phyloP scores from a whole-genome alignment of 2,888 invertebrate species.

The Diplazon laetatorius region DNA sequence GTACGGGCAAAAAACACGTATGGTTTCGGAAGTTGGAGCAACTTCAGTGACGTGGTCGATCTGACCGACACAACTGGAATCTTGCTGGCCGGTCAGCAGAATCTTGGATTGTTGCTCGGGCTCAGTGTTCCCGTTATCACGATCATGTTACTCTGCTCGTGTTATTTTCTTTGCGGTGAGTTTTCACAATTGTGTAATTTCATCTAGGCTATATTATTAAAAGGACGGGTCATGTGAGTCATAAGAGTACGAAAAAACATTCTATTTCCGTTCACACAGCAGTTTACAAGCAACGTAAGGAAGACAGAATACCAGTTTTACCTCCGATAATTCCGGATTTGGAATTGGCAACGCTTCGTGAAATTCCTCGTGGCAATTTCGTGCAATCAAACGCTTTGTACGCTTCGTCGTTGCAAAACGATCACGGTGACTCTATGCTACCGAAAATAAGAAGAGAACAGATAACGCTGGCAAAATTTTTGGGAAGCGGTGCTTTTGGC shows the following conservation, averaged over 20 bases:
- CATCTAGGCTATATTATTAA: no score
- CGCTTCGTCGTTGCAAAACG: conserved; percentile 86
- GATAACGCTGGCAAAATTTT: conserved; percentile 92
- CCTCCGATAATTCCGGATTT: conserved; percentile 88
- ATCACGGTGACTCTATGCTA: conserved; percentile 90
- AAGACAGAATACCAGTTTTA: conserved; percentile 88
- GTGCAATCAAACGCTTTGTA: conserved; percentile 94
- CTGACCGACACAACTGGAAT: conserved; percentile 82
- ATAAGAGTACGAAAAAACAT: not conserved
- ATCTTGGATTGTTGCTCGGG: conserved; percentile 85
- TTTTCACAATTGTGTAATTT: no score
- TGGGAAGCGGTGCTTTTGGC: conserved; percentile 98
- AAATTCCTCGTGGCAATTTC: conserved; percentile 90
- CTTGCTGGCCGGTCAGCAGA: conserved; percentile 83
- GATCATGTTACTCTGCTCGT: conserved; percentile 78
- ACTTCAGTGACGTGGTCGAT: conserved; percentile 86
- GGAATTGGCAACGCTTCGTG: conserved; percentile 93
- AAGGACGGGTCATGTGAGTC: not conserved
- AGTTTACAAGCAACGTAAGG: conserved; percentile 86
- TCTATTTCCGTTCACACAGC: conserved; percentile 73
- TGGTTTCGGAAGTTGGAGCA: conserved; percentile 92
- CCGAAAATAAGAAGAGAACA: conserved; percentile 95
- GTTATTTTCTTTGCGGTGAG: conserved; percentile 84
- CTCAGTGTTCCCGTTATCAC: conserved; percentile 85
- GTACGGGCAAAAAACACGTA: conserved; percentile 91